These are phyloP conservation scores for Pandemis heparana DNA, from an alignment of 2,888 invertebrate genomes.

Conservation along the genomic window DNA sequence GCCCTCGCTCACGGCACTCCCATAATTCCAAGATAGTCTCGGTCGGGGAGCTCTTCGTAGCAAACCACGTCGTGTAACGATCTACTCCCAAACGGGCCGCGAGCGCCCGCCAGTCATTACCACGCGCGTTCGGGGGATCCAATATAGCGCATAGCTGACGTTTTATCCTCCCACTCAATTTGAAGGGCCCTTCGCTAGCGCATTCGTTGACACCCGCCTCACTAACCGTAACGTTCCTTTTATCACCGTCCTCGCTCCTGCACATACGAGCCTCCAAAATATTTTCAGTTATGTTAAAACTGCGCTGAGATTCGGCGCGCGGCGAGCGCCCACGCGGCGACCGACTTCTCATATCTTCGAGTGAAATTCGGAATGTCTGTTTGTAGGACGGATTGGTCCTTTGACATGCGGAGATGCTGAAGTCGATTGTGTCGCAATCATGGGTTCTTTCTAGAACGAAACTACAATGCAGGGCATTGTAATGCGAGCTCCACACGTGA, in stretches of 20 bases:
- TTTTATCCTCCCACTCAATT: conserved; percentile 85
- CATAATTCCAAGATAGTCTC: conserved; percentile 98
- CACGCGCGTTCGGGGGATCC: conserved; percentile 96
- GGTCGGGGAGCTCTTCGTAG: conserved; percentile 98
- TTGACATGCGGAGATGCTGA: conserved; percentile 78
- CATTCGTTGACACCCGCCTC: conserved; percentile 88
- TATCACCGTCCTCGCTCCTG: conserved; percentile 77
- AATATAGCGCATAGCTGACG: conserved; percentile 87
- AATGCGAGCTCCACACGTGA: conserved; percentile 95
- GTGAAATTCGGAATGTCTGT: conserved; percentile 80
- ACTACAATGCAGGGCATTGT: conserved; percentile 95
- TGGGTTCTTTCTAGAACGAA: conserved; percentile 92
- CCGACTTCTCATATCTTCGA: conserved; percentile 77
- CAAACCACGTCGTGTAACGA: conserved; percentile 98
- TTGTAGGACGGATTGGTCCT: conserved; percentile 81
- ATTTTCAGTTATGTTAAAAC: conserved; percentile 82
- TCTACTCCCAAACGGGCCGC: conserved; percentile 97
- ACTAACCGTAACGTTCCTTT: conserved; percentile 85
- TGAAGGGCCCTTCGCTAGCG: conserved; percentile 86
- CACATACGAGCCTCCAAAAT: conserved; percentile 79
- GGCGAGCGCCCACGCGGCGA: conserved; percentile 80
- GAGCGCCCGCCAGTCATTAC: conserved; percentile 98
- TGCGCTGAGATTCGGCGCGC: conserved; percentile 78
- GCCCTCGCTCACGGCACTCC: conserved; percentile 96
- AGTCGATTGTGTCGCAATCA: conserved; percentile 80